Percentiles rank a stretch among this genome's conserved stretches.
Evolutionary conservation across 2,113 vertebrate genomes (phyloP).

Genomic region (Phyllostomus discolor): DNA sequence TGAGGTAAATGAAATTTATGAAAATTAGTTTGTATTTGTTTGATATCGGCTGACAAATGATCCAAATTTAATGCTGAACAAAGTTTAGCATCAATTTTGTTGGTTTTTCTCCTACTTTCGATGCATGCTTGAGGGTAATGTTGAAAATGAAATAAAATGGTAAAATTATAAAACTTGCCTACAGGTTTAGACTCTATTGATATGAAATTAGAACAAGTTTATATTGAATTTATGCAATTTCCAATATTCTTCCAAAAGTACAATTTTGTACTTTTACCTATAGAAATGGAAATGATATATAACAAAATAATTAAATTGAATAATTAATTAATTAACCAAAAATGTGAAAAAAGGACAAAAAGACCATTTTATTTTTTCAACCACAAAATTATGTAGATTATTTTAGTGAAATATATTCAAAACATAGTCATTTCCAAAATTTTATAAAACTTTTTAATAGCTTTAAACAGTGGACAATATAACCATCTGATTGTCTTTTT

Average conservation of each 20-base stretch:
- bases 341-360: not conserved
- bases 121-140: not conserved
- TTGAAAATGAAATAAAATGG: not conserved
- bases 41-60: not conserved
- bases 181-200: not conserved
- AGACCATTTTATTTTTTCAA: not conserved
- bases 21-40: not conserved
- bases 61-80: not conserved
- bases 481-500: not conserved
- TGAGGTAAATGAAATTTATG: conserved; percentile 8
- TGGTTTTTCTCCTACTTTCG: not conserved
- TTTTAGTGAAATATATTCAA: not conserved
- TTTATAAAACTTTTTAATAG: not conserved
- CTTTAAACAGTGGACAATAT: not conserved
- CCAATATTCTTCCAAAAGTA: not conserved
- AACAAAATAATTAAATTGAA: not conserved
- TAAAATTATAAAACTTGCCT: not conserved
- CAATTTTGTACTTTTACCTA: not conserved
- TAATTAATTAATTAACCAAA: not conserved
- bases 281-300: not conserved
- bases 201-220: not conserved
- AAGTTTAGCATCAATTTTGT: not conserved
- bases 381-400: not conserved
- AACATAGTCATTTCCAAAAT: not conserved
- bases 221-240: not conserved